Base-by-base conservation (phyloP, 2,113 vertebrate species). In the Potamarius usumacintae region DNA sequence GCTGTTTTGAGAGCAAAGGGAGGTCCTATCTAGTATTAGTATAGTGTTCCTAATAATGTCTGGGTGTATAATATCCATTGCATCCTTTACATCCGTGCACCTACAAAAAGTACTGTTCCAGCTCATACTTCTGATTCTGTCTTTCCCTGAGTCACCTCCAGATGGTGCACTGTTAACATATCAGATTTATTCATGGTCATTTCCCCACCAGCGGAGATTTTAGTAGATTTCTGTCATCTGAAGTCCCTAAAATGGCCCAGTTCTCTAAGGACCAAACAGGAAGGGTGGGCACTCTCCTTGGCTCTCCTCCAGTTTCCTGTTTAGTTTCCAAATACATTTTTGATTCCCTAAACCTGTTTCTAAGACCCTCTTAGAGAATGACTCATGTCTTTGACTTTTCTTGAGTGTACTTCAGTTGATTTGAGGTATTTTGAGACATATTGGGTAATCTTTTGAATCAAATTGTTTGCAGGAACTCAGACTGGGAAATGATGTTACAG, bases 261-360 rank as follows among this genome's bases (percentile, higher is more conserved):
- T 27, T 77, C 71, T 69, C 60, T 60, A 57, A 86, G 86, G 86
- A 89, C 81, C 79, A 82, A 57, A 88, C 91, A 91, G 92, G 91
- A 92, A 92, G 89, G 92, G 91, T 90, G 91, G 87, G 78, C 86
- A 89, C 74, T 71, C 83, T 86, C 84, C 89, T 87, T 87, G 77
- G 76, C 62, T 88, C 81, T 76, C 76, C 82, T 89, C 83, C 78
- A 83, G 76, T 85, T 92, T 92, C 92, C 92, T 90, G 90, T 91
- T 85, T 80, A 86, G 79, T 86, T 87, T 34, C 34, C 82, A 82
- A 72, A 76, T 57, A 60, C 81, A 63, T 52, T 86, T 88, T 79
- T 57, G 72, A 55, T 85, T 76, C 67, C 53, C 20, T 14, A n/a
- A 81, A 50, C 77, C 50, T 71, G 60, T 58, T 84, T 57, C 63